A percentile compares a stretch with the other conserved stretches of the same genome.
Evolutionary conservation across 2,797 vertebrate genomes (phyloP).

Genomic region (Muscicapa striata): DNA sequence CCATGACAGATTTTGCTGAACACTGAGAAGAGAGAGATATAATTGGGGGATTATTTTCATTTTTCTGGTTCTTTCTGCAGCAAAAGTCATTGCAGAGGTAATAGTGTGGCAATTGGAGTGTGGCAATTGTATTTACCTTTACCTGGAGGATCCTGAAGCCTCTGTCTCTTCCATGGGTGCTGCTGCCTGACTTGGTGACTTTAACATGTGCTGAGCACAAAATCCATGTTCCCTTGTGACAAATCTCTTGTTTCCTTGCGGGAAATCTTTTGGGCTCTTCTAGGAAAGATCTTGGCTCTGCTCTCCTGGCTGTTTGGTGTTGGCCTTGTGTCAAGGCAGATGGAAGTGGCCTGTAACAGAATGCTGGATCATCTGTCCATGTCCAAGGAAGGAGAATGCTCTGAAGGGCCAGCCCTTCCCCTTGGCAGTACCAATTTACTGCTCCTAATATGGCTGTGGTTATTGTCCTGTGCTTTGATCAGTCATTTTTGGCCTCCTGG

Average conservation of each 20-base stretch:
- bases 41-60: not conserved
- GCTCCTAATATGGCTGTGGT: not conserved
- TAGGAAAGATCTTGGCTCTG: conserved; percentile 31
- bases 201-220: not conserved
- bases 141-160: not conserved
- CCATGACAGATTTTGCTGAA: not conserved
- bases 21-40: not conserved
- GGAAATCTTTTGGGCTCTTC: not conserved
- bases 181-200: not conserved
- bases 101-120: not conserved
- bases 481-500: not conserved
- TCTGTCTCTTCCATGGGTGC: not conserved
- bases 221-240: not conserved
- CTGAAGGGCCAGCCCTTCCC: conserved; percentile 3
- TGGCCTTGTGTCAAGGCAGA: conserved; percentile 26
- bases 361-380: not conserved
- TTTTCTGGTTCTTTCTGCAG: not conserved
- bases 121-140: not conserved
- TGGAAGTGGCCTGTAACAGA: conserved; percentile 15
- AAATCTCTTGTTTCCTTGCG: not conserved
- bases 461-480: not conserved
- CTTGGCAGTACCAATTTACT: not conserved
- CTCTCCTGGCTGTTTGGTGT: not conserved
- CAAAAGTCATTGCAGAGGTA: not conserved
- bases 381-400: conserved; percentile 20